Evolutionary conservation across 2,888 invertebrate genomes (phyloP).

Genomic region (Hipparchia sbordonii): DNA sequence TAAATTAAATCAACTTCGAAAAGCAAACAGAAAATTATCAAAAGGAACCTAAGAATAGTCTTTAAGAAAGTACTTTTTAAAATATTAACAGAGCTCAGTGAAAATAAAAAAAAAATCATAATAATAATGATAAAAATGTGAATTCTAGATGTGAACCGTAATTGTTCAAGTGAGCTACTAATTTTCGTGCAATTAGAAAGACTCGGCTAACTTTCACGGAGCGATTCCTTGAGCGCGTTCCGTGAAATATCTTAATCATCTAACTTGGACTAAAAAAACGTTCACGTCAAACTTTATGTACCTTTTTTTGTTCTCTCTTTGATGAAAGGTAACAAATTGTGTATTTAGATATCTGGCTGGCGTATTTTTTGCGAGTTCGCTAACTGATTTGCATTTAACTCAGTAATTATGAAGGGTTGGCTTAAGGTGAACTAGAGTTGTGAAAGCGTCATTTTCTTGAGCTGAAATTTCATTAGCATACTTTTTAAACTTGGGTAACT

Average conservation of each 20-base stretch:
- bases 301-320: slow-evolving; percentile 44
- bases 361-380: slow-evolving; percentile 54
- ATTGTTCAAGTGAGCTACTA: slow-evolving; percentile 71
- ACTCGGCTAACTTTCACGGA: slow-evolving; percentile 58
- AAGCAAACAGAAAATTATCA: neutral
- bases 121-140: slow-evolving; percentile 33
- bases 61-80: slow-evolving; percentile 1
- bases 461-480: slow-evolving; percentile 37
- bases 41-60: neutral
- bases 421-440: slow-evolving; percentile 35
- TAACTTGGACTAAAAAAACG: slow-evolving; percentile 59
- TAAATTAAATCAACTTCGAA: neutral
- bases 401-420: slow-evolving; percentile 47
- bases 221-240: slow-evolving; percentile 55
- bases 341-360: slow-evolving; percentile 47
- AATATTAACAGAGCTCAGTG: slow-evolving; percentile 7
- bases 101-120: slow-evolving; percentile 21
- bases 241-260: slow-evolving; percentile 70
- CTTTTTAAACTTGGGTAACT: slow-evolving; percentile 27
- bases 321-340: slow-evolving; percentile 51
- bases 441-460: slow-evolving; percentile 33
- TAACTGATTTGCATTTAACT: slow-evolving; percentile 65
- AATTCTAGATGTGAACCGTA: slow-evolving; percentile 45
- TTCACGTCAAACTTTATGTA: slow-evolving; percentile 47
- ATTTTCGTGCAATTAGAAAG: slow-evolving; percentile 73